phyloP scores from a whole-genome alignment of 2,888 invertebrate genomes.

The Cheilosia scutellata region DNA sequence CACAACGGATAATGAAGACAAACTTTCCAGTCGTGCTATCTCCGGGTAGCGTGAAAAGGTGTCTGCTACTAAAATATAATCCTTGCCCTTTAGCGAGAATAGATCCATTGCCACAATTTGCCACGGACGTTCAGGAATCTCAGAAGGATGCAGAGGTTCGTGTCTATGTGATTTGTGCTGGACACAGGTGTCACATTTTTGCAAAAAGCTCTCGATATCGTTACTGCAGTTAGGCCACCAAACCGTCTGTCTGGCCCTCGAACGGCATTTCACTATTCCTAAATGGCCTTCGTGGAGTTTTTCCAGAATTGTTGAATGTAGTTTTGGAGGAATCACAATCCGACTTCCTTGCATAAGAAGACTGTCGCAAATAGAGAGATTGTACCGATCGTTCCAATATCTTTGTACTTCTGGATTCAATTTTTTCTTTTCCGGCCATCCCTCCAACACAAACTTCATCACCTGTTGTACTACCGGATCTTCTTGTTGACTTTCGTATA shows the following conservation, averaged over 20 bases:
- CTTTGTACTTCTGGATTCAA: slow-evolving; percentile 10
- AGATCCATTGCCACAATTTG: neutral
- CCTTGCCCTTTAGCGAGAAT: too few relatives aligned
- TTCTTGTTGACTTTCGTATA: slow-evolving; percentile 12
- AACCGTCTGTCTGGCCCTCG: too few relatives aligned
- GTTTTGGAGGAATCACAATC: neutral
- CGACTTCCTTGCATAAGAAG: slow-evolving; percentile 19
- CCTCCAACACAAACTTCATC: neutral
- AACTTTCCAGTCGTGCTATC: neutral
- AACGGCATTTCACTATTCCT: too few relatives aligned
- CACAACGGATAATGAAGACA: neutral
- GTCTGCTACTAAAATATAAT: too few relatives aligned
- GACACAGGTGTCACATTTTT: too few relatives aligned
- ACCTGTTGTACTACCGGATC: neutral
- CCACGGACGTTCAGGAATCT: slow-evolving; percentile 21
- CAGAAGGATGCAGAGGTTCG: neutral
- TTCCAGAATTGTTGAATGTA: too few relatives aligned
- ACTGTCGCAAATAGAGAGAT: slow-evolving; percentile 14
- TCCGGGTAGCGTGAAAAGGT: too few relatives aligned
- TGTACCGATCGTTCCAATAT: slow-evolving; percentile 15
- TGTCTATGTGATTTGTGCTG: too few relatives aligned
- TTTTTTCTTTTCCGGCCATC: slow-evolving; percentile 17
- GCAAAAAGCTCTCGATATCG: slow-evolving; percentile 12
- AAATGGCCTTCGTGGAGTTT: too few relatives aligned
- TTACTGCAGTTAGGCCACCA: neutral